Conservation (phyloP, 2,888 invertebrate species). For the Xestia c-nigrum region DNA sequence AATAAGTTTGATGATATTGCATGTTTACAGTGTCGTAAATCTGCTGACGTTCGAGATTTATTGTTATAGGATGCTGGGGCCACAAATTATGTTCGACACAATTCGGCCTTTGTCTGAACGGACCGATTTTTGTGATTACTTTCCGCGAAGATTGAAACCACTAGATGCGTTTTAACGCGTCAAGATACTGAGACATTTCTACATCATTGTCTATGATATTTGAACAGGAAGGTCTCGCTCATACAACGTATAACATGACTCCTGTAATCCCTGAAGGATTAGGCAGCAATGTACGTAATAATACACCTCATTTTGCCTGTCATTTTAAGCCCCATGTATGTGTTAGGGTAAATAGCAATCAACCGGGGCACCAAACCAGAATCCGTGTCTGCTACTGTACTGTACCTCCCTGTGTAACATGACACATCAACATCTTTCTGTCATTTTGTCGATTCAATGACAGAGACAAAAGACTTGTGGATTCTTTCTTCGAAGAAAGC, state of each 20-base stretch:
- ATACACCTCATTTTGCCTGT: not conserved
- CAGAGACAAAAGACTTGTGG: too few species aligned
- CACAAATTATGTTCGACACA: constrained; percentile 78
- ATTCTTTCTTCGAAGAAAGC: too few species aligned
- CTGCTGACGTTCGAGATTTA: constrained; percentile 83
- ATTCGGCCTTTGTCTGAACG: constrained; percentile 74
- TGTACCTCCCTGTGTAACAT: not conserved
- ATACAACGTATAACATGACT: not conserved
- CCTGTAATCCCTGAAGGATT: not conserved
- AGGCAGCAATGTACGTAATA: not conserved
- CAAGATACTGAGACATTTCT: not conserved
- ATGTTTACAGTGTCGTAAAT: constrained; percentile 87
- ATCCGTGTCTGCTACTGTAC: not conserved
- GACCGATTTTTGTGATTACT: constrained; percentile 73
- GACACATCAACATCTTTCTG: too few species aligned
- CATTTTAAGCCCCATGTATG: not conserved
- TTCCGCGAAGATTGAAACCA: constrained; percentile 32
- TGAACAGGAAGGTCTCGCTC: not conserved
- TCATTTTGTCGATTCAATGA: too few species aligned
- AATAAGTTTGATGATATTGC: constrained; percentile 82
- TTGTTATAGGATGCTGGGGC: constrained; percentile 79
- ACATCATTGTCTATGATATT: not conserved
- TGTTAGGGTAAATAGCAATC: not conserved
- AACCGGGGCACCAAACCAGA: not conserved
- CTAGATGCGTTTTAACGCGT: not conserved